Conservation (phyloP, 2,888 invertebrate genomes). For the Bombylius discolor region DNA sequence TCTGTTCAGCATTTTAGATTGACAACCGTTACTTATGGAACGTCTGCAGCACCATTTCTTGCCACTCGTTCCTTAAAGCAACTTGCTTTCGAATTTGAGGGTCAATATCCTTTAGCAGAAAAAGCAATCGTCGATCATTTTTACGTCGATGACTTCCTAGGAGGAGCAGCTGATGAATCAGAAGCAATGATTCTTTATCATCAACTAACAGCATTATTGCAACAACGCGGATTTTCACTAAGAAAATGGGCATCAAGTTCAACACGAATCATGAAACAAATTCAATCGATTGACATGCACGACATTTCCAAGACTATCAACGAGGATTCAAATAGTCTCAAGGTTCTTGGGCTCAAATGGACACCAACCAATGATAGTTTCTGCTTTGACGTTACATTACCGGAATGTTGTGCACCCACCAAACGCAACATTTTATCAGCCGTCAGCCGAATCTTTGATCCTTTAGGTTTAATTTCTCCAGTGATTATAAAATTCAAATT, state of each 20-base stretch:
- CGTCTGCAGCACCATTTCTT: too few relatives aligned
- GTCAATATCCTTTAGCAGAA: too few relatives aligned
- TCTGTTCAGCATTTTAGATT: too few relatives aligned
- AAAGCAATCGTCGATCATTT: neutral
- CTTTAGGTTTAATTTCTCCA: too few relatives aligned
- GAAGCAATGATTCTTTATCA: neutral
- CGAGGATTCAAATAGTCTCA: neutral
- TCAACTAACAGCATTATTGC: neutral
- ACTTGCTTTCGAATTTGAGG: too few relatives aligned
- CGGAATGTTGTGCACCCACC: too few relatives aligned
- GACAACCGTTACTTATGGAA: too few relatives aligned
- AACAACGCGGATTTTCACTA: neutral
- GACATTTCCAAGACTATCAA: neutral
- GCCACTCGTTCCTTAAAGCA: too few relatives aligned
- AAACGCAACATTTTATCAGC: too few relatives aligned
- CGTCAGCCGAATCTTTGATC: too few relatives aligned
- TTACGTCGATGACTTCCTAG: slow-evolving; percentile 9
- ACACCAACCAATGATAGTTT: neutral
- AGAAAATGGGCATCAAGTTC: neutral
- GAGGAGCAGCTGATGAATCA: neutral
- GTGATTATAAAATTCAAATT: too few relatives aligned
- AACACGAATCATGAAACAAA: too few relatives aligned
- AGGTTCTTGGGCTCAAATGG: neutral
- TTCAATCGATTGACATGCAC: neutral
- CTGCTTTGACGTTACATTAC: neutral